Base-by-base conservation (phyloP, 2,888 invertebrate species). In the Epiblema foenella region DNA sequence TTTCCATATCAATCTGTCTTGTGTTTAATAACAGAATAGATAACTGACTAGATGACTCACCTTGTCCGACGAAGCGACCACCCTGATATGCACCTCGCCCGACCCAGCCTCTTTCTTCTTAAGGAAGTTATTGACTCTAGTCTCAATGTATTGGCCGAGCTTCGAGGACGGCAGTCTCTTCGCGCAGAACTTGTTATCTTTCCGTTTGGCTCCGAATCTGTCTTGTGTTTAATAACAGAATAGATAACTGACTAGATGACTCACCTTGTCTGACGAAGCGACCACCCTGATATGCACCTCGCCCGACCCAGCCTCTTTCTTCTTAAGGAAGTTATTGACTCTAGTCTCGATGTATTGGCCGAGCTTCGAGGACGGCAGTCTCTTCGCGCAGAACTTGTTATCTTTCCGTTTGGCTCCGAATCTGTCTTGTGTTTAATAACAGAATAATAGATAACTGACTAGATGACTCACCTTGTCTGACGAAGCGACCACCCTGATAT, bases 251-350 rank as follows among this genome's bases (percentile, higher is more conserved):
- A n/a, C n/a, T n/a, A n/a, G n/a, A 7, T 1, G 0, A 24, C 73
- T 79, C 77, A 93, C 93, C 91, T 99, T 99, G 84, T 99, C 99
- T 18, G 98, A 98, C 83, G 98, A 98, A 52, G 99, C 98, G 12
- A 99, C 98, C 17, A 99, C 99, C 81, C 99, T 96, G 84, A 99
- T 99, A 83, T 97, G 97, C 64, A 99, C 99, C 86, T 99, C 99
- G 52, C 99, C 99, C 68, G 99, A 98, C 52, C 98, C 97, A 73
- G 98, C 98, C 91, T 98, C 98, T 89, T 99, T 99, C 93, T 99
- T 99, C 94, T 98, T 98, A 76, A 99, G 94, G 93, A 98, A 99
- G 87, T 98, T 98, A 91, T 99, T 99, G 1, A 99, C 99, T 76
- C 99, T 95, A 60, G 98, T 98, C 92, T 99, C 99, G 84, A 99